Percentiles rank a stretch among this genome's conserved stretches.
Evolutionary conservation across 2,113 vertebrate species (phyloP).

Genomic region (Actenoides lindsayi): DNA sequence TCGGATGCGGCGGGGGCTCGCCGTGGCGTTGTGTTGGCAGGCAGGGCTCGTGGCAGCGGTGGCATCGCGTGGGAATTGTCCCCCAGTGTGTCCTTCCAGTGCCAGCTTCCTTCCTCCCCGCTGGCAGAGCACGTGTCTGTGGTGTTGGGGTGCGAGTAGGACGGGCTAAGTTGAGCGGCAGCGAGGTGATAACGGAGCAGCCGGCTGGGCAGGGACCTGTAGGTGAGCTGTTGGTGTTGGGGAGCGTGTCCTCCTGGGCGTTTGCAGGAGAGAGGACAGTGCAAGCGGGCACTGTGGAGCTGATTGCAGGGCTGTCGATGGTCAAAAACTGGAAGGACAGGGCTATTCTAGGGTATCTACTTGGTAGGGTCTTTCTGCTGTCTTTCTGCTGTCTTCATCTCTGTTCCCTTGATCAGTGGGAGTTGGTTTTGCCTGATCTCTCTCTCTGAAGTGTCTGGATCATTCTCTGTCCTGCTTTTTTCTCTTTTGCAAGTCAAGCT

Average conservation of each 20-base stretch:
- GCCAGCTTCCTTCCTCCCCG: background rate
- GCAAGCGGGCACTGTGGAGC: background rate
- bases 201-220: background rate
- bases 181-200: background rate
- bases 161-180: background rate
- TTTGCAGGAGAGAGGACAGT: background rate
- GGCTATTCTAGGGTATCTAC: background rate
- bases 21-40: background rate
- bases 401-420: constrained; percentile 23
- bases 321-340: background rate
- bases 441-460: background rate
- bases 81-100: background rate
- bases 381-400: constrained; percentile 7
- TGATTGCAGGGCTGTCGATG: background rate
- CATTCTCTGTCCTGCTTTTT: background rate
- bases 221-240: background rate
- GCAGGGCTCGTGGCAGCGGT: background rate
- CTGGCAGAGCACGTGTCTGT: background rate
- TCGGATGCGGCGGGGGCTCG: background rate
- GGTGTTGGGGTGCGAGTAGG: background rate
- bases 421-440: constrained; percentile 34
- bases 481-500: background rate
- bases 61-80: background rate
- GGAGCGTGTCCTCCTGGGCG: rapidly evolving
- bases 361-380: background rate